Evolutionary conservation across 1,140 invertebrate genomes (phyloP).

Genomic region (Eurosta solidaginis): DNA sequence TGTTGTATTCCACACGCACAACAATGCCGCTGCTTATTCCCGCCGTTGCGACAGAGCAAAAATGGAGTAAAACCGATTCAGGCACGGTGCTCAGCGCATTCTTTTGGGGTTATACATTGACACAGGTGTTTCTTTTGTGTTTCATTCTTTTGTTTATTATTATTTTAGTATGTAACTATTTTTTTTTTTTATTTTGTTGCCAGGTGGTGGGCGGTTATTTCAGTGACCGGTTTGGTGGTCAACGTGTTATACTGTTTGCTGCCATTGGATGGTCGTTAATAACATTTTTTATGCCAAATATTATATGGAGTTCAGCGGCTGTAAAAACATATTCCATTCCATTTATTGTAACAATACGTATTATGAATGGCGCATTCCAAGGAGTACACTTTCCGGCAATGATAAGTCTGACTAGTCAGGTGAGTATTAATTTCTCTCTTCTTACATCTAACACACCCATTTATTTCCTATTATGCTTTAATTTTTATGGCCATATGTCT

Average conservation of each 20-base stretch:
- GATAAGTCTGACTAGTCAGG: constrained; percentile 72
- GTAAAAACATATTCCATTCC: constrained; percentile 64
- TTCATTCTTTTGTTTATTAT: not conserved
- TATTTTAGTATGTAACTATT: not conserved
- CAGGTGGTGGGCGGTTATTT: constrained; percentile 68
- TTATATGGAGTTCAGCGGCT: constrained; percentile 66
- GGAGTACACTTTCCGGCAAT: constrained; percentile 74
- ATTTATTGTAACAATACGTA: constrained; percentile 67
- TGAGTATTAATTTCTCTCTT: constrained; percentile 50
- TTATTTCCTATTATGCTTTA: too few species aligned
- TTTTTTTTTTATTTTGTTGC: constrained; percentile 43
- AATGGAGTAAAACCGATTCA: constrained; percentile 74
- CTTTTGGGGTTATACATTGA: constrained; percentile 79
- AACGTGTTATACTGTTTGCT: constrained; percentile 68
- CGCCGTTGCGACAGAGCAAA: constrained; percentile 68
- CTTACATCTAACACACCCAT: too few species aligned
- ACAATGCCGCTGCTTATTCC: constrained; percentile 72
- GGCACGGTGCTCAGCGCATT: constrained; percentile 75
- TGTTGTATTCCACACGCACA: constrained; percentile 71
- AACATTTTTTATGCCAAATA: constrained; percentile 71
- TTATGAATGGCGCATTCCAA: constrained; percentile 73
- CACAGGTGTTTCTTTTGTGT: constrained; percentile 63
- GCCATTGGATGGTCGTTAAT: constrained; percentile 71
- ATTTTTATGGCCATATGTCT: too few species aligned
- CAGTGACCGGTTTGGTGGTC: constrained; percentile 72